Conservation (phyloP, 2,888 invertebrate species). For the Drosophila niveifrons region DNA sequence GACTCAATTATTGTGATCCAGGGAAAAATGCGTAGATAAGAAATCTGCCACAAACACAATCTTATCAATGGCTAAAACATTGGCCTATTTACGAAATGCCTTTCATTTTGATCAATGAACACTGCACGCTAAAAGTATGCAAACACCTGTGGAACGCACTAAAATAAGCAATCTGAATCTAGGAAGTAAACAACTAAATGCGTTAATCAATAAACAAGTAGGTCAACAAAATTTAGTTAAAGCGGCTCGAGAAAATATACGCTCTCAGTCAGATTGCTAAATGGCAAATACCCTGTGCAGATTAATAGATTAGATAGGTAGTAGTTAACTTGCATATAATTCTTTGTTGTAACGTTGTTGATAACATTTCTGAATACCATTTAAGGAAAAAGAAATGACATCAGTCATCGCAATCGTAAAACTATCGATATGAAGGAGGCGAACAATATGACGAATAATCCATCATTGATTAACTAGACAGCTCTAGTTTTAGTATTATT, state of each 20-base stretch:
- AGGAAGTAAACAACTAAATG: conserved; percentile 31
- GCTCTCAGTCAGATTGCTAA: conserved; percentile 3
- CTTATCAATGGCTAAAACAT: conserved; percentile 58
- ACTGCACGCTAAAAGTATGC: conserved; percentile 40
- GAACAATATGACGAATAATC: neutral
- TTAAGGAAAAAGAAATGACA: conserved; percentile 2
- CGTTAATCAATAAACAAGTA: conserved; percentile 28
- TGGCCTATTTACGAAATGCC: conserved; percentile 63
- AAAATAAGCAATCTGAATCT: neutral
- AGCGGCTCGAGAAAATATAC: neutral
- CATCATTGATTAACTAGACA: neutral
- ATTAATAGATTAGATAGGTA: neutral
- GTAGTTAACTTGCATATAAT: neutral
- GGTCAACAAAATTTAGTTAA: conserved; percentile 25
- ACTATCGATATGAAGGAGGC: neutral
- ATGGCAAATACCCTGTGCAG: neutral
- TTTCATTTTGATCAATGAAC: conserved; percentile 34
- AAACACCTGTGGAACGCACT: conserved; percentile 23
- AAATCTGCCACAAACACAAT: conserved; percentile 37
- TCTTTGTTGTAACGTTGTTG: neutral
- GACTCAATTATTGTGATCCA: conserved; percentile 16
- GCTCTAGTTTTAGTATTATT: too few species aligned
- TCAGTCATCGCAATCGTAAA: neutral
- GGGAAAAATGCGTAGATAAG: conserved; percentile 8
- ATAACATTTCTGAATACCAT: neutral